Base-by-base conservation (phyloP, 2,113 vertebrate genomes). In the Notechis scutatus region DNA sequence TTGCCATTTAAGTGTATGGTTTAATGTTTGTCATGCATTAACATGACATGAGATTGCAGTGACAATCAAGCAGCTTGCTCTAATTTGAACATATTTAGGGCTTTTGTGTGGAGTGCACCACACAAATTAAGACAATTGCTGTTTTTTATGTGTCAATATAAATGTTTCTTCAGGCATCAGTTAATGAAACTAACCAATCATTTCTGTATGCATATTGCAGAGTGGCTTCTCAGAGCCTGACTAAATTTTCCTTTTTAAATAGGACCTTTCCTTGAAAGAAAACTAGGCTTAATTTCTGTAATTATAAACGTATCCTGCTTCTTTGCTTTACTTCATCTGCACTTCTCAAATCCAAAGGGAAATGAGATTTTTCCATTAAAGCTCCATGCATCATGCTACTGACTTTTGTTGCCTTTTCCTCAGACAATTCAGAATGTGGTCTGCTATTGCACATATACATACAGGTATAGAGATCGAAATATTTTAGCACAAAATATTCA, bases 21-120 rank as follows among this genome's bases (percentile, higher is more conserved):
- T 99, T 99, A 99, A 99, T 99, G 99, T 99, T 99, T 99, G 98
- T 99, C 98, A 98, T 99, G 98, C 98, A 98, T 99, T 99, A 99
- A 99, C 99, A 99, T 99, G 98, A 99, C 98, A 98, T 97, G 98
- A 99, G 98, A 98, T 98, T 98, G 98, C 98, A 98, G 98, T 99
- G 99, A 99, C 98, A 99, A 99, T 99, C 99, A 99, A 98, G 98
- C 98, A 98, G 98, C 99, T 98, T 98, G 98, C 98, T 99, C 98
- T 99, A 99, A 99, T 99, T 99, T 99, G 98, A 98, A 98, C 97
- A 98, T 99, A 98, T 99, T 99, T 98, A 99, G 96, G 97, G 98
- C 98, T 98, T 99, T 99, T 99, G 98, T 99, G 97, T 97, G 95
- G 97, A 98, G 98, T 98, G 98, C 97, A 98, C 98, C 98, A 97